phyloP scores from a whole-genome alignment of 2,113 vertebrate genomes.

The Petaurus breviceps region DNA sequence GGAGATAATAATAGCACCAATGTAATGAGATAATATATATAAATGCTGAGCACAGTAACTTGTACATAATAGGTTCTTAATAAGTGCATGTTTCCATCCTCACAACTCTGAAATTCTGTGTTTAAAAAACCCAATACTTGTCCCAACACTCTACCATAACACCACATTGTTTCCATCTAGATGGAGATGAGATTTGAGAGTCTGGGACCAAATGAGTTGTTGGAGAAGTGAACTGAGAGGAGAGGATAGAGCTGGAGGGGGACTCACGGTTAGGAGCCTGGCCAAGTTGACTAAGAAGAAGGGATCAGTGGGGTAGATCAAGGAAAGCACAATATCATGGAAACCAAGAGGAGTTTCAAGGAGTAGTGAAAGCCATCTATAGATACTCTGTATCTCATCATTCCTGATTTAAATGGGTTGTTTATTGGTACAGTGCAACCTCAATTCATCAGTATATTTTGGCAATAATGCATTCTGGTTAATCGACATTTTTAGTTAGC shows the following conservation, averaged over 20 bases:
- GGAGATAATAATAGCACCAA: neutral
- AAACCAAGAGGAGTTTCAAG: neutral
- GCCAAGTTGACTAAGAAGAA: neutral
- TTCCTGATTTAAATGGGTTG: neutral
- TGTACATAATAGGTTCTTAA: neutral
- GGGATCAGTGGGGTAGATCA: neutral
- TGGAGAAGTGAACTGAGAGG: neutral
- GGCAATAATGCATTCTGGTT: neutral
- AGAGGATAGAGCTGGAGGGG: neutral
- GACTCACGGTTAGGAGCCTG: neutral
- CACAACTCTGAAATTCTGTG: neutral
- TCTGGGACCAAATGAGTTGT: neutral
- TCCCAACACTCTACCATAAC: neutral
- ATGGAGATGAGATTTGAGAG: neutral
- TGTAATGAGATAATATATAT: too few relatives aligned
- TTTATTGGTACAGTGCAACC: neutral
- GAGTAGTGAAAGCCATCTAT: neutral
- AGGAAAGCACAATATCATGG: neutral
- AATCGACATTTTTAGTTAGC: neutral
- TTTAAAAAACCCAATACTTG: neutral
- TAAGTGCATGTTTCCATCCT: neutral
- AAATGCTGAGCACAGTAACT: neutral
- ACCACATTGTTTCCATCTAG: neutral
- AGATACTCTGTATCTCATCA: neutral
- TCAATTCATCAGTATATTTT: neutral